Percentiles rank a stretch among this genome's conserved stretches.
phyloP scores from a whole-genome alignment of 2,797 vertebrate species.

The Aphelocoma californica region DNA sequence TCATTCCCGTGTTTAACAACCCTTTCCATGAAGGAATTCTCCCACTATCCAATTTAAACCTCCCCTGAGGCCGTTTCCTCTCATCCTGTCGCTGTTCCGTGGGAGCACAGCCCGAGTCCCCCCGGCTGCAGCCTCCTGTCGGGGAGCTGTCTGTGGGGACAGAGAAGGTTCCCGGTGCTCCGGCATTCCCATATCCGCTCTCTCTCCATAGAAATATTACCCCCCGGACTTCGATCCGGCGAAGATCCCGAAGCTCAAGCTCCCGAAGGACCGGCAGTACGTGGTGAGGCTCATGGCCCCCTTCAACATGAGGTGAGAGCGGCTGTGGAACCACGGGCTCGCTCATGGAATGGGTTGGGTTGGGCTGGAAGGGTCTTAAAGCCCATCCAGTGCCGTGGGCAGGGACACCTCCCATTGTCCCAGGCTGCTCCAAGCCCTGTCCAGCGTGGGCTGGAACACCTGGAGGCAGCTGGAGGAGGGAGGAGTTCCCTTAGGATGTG shows the following conservation, averaged over 20 bases:
- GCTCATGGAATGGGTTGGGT: too few relatives aligned
- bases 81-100: neutral
- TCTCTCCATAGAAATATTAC: conserved; percentile 87
- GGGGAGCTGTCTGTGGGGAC: neutral
- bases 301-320: conserved; percentile 91
- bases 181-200: fast-evolving
- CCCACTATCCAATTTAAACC: neutral
- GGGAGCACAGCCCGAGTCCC: neutral
- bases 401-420: neutral
- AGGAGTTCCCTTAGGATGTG: neutral
- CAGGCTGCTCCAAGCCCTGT: neutral
- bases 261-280: conserved; percentile 93
- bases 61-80: too few relatives aligned
- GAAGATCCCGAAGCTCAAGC: conserved; percentile 94
- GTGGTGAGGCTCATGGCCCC: conserved; percentile 93
- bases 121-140: neutral
- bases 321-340: neutral
- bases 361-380: neutral
- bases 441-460: neutral
- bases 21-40: neutral
- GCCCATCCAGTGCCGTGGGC: neutral
- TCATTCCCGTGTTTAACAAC: fast-evolving
- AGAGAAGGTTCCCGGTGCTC: neutral
- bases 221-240: conserved; percentile 92
- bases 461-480: neutral